These are phyloP conservation scores for Carcharodon carcharias DNA, from an alignment of 2,797 vertebrate genomes.

Conservation along the genomic window DNA sequence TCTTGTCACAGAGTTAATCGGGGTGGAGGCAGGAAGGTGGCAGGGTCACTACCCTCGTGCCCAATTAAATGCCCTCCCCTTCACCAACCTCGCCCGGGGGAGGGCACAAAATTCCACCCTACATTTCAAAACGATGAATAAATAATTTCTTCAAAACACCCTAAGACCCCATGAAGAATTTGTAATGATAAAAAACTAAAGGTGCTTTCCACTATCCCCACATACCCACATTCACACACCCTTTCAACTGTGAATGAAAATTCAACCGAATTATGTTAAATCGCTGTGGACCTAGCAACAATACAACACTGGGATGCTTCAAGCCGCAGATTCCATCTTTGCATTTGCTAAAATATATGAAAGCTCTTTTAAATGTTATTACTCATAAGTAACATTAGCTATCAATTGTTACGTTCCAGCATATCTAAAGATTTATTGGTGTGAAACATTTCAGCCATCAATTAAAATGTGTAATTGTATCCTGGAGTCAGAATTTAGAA, in stretches of 20 bases:
- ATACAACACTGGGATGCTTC: not conserved
- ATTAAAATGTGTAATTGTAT: not conserved
- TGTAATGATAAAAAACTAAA: not conserved
- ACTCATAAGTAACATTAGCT: not conserved
- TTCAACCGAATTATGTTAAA: too few relatives aligned
- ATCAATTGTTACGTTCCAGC: not conserved
- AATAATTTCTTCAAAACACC: not conserved
- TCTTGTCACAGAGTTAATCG: too few relatives aligned
- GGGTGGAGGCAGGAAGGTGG: too few relatives aligned
- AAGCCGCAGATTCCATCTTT: not conserved
- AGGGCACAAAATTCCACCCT: not conserved
- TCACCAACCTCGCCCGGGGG: too few relatives aligned
- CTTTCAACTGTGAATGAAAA: not conserved
- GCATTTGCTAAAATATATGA: not conserved
- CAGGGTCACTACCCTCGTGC: too few relatives aligned
- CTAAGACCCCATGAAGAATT: not conserved
- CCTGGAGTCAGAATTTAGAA: not conserved
- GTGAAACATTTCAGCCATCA: not conserved
- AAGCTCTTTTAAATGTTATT: not conserved
- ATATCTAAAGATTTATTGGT: not conserved
- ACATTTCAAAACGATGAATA: not conserved
- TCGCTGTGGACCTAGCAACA: not conserved
- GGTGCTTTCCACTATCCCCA: not conserved
- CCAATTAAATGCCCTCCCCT: too few relatives aligned
- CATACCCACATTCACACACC: not conserved